Base-by-base conservation (phyloP, 2,888 invertebrate species). In the Eupithecia subfuscata region DNA sequence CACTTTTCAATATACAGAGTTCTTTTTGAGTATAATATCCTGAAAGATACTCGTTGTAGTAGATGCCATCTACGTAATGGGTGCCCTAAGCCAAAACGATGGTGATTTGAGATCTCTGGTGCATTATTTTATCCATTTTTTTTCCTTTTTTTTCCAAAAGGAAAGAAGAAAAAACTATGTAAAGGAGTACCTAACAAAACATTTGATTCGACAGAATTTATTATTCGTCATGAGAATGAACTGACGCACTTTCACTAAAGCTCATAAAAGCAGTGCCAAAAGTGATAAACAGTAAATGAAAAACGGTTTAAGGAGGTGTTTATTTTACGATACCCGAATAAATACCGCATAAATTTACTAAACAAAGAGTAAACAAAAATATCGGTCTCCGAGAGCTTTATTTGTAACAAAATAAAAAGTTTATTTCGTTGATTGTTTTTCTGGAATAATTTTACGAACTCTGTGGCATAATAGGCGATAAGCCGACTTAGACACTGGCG, bases 321-420 rank as follows among this genome's bases (percentile, higher is more conserved):
- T 79, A 79, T 79, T 79, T 79, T 75, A 79, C 75, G 77, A 72
- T 69, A 73, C 60, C 71, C 64, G 69, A 78, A 79, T 79, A 79
- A 81, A 81, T 75, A 78, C 76, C 18, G 48, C 69, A 75, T 75
- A 73, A 78, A 77, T 76, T 68, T 69, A 65, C 63, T 6, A 69
- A 73, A 73, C 37, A 75, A 70, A 69, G 22, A 76, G 72, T 70
- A 80, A 75, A 74, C 65, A 76, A 69, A 69, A 56, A 63, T 34
- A 67, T 45, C 34, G 60, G 71, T 40, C 25, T 12, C 65, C 30
- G 65, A 64, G 70, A 79, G 72, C 43, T 71, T 76, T 74, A 69
- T 45, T 75, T 74, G 12, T 25, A 14, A 60, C 12, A 12, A 60
- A 14, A 60, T 25, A 12, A 22, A 56, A 60, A 60, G 60, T 60